phyloP scores from a whole-genome alignment of 2,113 vertebrate species.

The Elachura formosa region DNA sequence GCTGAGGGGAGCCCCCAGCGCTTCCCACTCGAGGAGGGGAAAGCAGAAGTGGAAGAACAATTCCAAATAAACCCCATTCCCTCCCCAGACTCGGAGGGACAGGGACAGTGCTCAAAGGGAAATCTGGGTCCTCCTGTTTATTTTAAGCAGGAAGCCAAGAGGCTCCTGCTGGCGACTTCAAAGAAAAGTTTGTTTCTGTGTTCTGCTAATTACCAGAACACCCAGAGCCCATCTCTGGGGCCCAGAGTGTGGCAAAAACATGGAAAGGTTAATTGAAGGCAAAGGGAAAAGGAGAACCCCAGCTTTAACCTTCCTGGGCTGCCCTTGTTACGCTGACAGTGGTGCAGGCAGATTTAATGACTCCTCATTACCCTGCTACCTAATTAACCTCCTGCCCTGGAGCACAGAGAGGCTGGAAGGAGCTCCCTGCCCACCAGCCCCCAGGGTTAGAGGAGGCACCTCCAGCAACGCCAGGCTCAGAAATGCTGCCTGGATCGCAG shows the following conservation, averaged over 20 bases:
- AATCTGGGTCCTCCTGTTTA: background rate
- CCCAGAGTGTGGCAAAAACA: background rate
- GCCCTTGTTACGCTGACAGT: constrained; percentile 39
- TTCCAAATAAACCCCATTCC: background rate
- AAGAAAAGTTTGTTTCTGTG: constrained; percentile 16
- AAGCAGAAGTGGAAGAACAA: background rate
- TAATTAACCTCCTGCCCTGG: constrained; percentile 65
- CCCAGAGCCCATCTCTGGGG: background rate
- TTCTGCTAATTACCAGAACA: constrained; percentile 42
- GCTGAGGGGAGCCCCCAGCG: background rate
- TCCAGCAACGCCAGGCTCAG: background rate
- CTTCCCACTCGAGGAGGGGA: background rate
- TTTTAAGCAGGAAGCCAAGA: background rate
- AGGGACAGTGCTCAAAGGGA: background rate
- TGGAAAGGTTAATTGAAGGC: constrained; percentile 64
- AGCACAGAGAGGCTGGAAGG: background rate
- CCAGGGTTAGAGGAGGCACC: background rate
- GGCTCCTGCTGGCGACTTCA: background rate
- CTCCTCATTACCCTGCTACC: constrained; percentile 46
- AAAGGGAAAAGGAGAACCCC: constrained; percentile 21
- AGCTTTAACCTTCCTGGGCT: constrained; percentile 8
- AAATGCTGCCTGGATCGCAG: background rate
- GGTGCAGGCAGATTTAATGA: constrained; percentile 46
- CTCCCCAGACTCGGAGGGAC: background rate
- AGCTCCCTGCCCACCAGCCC: background rate